Evolutionary conservation across 2,888 invertebrate genomes (phyloP), one percentile per base, ranked within the genome.

Genomic region (Strigamia crassipes): DNA sequence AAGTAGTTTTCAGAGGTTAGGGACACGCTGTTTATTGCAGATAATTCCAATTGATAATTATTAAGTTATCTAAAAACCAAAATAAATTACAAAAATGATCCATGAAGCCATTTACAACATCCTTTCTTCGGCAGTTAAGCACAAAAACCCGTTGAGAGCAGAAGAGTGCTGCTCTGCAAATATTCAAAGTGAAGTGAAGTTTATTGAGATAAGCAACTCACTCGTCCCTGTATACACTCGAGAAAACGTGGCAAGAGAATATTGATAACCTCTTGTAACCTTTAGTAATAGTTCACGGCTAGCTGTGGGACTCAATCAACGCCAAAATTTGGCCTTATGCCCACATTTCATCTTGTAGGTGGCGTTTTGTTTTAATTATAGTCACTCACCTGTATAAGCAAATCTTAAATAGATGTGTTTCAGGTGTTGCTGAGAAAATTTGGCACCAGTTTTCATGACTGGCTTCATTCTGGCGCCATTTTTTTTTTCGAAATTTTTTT

Each of bases 201-300:
- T 73, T 73, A 73, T 73, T 73, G 73, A 73, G 73, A 73, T 73
- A 73, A 73, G 73, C 73, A 73, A 73, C 73, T 73, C 73, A 31
- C 73, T 73, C 73, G 73, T 73, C 73, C 73, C 73, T 73, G 73
- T 73, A 73, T 73, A 73, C 73, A 73, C 73, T 73, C 73, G 73
- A 73, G 73, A 73, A 73, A 73, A 73, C 73, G 73, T 73, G 73
- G 73, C 73, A 73, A 73, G 73, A 73, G 73, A 73, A 73, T 73
- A 73, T 73, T 73, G 73, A 73, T 73, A 73, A 73, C 73, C 73
- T 73, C 73, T 23, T n/a, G 73, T 66, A 73, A 73, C 73, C 73
- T 73, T 73, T 73, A 15, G 73, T 73, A 73, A 73, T 73, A 73
- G 73, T 73, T 73, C 73, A 73, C 73, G 73, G 73, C 73, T 73